Conservation (phyloP, 2,888 invertebrate genomes). For the Clusia tigrina region DNA sequence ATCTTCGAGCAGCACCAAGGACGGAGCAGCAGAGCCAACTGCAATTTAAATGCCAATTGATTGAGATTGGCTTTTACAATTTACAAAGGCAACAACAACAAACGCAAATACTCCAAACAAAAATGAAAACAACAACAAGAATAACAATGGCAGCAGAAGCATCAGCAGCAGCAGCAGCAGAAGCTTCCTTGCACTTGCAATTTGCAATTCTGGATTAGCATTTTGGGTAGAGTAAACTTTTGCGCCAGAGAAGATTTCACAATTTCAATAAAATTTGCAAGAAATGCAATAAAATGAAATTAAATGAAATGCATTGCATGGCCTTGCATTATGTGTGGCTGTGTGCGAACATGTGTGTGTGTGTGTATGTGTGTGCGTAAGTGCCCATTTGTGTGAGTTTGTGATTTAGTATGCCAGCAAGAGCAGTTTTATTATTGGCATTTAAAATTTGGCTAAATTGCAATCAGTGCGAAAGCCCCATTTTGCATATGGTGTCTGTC, state of each 20-base stretch:
- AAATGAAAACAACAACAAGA: constrained; percentile 23
- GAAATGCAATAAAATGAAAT: constrained; percentile 14
- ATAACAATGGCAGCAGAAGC: neutral
- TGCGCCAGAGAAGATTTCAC: constrained; percentile 34
- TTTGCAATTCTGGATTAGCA: constrained; percentile 42
- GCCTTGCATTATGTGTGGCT: constrained; percentile 16
- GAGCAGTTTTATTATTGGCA: constrained; percentile 53
- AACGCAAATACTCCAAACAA: too few relatives aligned
- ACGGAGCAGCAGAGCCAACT: neutral
- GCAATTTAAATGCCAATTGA: constrained; percentile 40
- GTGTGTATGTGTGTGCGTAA: constrained; percentile 37
- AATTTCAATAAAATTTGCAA: constrained; percentile 32
- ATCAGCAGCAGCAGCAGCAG: too few relatives aligned
- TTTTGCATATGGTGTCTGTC: constrained; percentile 31
- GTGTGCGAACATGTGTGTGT: constrained; percentile 36
- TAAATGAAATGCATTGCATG: constrained; percentile 13
- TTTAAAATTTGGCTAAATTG: constrained; percentile 59
- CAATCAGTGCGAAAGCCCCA: constrained; percentile 50
- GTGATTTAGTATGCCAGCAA: too few relatives aligned
- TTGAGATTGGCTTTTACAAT: constrained; percentile 42
- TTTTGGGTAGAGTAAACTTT: constrained; percentile 33
- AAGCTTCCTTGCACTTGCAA: too few relatives aligned
- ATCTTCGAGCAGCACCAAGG: neutral
- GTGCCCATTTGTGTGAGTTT: neutral
- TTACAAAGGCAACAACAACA: constrained; percentile 29